Base-by-base conservation (phyloP, 2,797 vertebrate genomes). In the Aeoliscus strigatus region DNA sequence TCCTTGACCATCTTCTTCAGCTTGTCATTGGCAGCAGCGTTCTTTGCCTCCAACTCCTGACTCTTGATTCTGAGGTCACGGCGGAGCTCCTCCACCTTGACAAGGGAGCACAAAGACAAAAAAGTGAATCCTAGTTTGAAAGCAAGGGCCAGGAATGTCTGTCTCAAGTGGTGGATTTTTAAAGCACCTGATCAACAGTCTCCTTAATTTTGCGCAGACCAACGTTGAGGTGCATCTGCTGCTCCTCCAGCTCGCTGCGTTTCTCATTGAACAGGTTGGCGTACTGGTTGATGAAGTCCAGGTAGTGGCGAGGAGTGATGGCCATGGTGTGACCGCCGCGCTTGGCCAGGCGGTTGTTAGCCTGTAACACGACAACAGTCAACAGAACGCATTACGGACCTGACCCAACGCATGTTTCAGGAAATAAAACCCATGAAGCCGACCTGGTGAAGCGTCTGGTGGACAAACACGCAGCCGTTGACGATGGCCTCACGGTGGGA, bases 1-100 rank as follows among this genome's bases (percentile, higher is more conserved):
- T 97, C 95, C 75, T 98, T 98, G 44, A 97, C 95, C 96, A 98
- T 98, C 86, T 98, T 98, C 77, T 98, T 98, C 72, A 99, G 82
- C 74, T 99, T 99, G 84, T 99, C 96, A 3, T 99, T 99, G 60
- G 96, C 96, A 1, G 96, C 96, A 1, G 94, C 94, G 1, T 99
- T 99, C 82, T 99, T 99, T 5, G 95, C 90, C 76, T 99, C 96
- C 60, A 99, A 75, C 72, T 99, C 96, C 51, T 98, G 94, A 70
- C 96, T 98, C 86, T 99, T 99, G 70, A 99, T 98, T 68, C 94
- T 87, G 49, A 99, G 67, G 70, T 99, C 96, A 2, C 94, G 90
- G 2, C 96, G 91, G 50, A 99, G 83, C 73, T 99, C 96, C 76
- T 98, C 96, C 28, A 99, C 96, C 96, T 99, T 39, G 21, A 37